phyloP scores from a whole-genome alignment of 2,113 vertebrate genomes.

The Podarcis cretensis region DNA sequence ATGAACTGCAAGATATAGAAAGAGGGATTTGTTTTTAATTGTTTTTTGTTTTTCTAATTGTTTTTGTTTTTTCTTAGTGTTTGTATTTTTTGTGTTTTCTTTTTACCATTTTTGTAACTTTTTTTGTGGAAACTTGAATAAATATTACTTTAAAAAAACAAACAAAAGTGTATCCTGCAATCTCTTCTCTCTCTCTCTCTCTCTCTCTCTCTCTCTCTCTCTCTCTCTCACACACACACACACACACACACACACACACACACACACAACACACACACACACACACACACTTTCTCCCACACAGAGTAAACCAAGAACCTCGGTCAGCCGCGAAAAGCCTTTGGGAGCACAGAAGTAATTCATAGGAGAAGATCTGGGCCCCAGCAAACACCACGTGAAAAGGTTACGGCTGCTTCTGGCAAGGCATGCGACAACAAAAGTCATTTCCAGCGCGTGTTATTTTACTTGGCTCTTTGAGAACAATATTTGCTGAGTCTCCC shows the following conservation, averaged over 20 bases:
- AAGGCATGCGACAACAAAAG: not conserved
- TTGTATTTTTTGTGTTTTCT: no score
- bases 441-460: not conserved
- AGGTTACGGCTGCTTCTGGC: not conserved
- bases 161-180: not conserved
- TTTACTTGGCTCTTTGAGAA: not conserved
- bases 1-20: no score
- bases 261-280: not conserved
- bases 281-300: not conserved
- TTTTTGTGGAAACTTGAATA: no score
- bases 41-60: no score
- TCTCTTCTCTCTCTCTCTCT: not conserved
- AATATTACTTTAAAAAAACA: no score
- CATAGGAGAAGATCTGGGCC: not conserved
- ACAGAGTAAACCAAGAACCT: not conserved
- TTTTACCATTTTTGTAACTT: no score
- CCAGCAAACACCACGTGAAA: not conserved
- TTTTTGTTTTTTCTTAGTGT: no score
- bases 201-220: not conserved
- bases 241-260: not conserved
- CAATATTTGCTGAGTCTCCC: not conserved
- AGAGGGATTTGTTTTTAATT: no score
- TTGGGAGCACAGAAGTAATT: not conserved
- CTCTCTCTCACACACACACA: no score
- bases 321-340: not conserved